Conservation (phyloP, 2,113 vertebrate genomes). For the Vulpes ferrilata region DNA sequence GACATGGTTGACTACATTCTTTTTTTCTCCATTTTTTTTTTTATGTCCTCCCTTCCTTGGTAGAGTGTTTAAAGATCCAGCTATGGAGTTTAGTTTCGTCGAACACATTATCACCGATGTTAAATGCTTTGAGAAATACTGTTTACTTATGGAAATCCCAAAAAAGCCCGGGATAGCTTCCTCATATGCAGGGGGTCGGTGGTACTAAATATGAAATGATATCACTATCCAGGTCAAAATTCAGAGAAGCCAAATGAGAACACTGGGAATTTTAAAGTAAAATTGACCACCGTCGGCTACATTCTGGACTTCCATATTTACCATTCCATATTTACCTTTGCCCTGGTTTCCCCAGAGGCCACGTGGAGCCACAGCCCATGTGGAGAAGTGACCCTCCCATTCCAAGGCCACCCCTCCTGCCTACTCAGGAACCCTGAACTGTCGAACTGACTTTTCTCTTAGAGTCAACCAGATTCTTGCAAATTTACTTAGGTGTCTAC, state of each 20-base stretch:
- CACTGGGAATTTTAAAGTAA: not conserved
- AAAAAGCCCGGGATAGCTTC: not conserved
- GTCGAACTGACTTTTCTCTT: not conserved
- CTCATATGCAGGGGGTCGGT: not conserved
- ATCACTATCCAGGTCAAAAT: not conserved
- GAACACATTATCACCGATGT: not conserved
- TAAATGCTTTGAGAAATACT: not conserved
- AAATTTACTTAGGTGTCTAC: not conserved
- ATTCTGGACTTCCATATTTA: not conserved
- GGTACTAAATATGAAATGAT: not conserved
- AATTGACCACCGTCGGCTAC: not conserved
- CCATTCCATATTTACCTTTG: not conserved
- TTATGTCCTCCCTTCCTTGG: not conserved
- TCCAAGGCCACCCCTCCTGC: not conserved
- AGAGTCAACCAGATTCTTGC: not conserved
- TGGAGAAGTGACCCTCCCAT: not conserved
- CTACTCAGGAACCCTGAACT: not conserved
- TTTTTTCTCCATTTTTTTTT: not conserved
- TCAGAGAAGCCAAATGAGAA: not conserved
- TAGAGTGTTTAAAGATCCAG: not conserved
- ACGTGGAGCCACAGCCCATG: accelerated
- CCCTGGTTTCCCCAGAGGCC: not conserved
- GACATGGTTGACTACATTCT: not conserved
- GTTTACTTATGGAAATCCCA: not conserved
- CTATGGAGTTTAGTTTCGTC: not conserved